Base-by-base conservation (phyloP, 2,888 invertebrate genomes). In the Crematogaster levior region DNA sequence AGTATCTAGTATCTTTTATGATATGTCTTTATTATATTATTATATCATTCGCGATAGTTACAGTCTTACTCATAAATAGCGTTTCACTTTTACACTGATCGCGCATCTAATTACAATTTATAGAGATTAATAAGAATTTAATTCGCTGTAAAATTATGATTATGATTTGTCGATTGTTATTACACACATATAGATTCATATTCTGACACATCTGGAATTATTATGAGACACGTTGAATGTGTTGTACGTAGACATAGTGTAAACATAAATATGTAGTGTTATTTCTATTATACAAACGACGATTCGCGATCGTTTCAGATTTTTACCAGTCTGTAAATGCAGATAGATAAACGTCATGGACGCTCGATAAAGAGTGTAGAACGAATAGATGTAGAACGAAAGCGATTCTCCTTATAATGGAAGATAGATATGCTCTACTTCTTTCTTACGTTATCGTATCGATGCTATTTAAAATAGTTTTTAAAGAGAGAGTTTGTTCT, bases 11-110 rank as follows among this genome's bases (percentile, higher is more conserved):
- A 90, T 83, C 65, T 75, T 91, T 92, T 92, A 93, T 94, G 94
- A 94, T 94, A 94, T 94, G 94, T 94, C 92, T 94, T 93, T 91
- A 90, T 93, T 93, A 92, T 91, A 92, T 92, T 93, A 91, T 93
- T 92, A 92, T 91, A 91, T 92, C 91, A 91, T 89, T 92, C 83
- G 74, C 91, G 88, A 85, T 90, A 86, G 88, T 91, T 90, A 88
- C 90, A 90, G 89, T 91, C 91, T 93, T 91, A 90, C 90, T 92
- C 91, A 85, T 91, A 88, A 91, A 92, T 83, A 86, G 88, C 87
- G 87, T 86, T 86, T 84, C 84, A 84, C 84, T 74, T 86, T 88
- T 90, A 88, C 89, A 79, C 68, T 86, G 85, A 81, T 81, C 53
- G 73, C 81, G 30, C 68, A 30, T 65, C 61, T 81, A 81, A 81